Evolutionary conservation across 2,797 vertebrate genomes (phyloP).

Genomic region (Geotrypetes seraphini): DNA sequence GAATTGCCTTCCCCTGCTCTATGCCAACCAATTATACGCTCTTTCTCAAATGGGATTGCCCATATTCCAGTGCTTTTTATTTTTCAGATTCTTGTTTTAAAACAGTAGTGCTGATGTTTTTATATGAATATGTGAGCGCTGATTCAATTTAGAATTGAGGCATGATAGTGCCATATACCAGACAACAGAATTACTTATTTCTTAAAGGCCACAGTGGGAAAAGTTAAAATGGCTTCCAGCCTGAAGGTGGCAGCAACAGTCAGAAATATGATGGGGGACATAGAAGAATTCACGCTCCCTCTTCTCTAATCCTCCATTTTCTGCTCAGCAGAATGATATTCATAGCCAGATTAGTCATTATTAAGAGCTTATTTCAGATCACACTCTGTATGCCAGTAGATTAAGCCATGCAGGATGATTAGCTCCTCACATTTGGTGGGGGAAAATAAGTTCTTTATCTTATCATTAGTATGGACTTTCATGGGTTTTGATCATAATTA

Average conservation of each 20-base stretch:
- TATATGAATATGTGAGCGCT: no score
- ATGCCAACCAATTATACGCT: no score
- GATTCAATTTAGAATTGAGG: no score
- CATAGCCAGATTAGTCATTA: conserved; percentile 45
- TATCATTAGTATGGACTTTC: conserved; percentile 46
- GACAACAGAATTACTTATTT: no score
- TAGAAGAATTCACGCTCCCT: neutral
- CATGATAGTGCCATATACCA: no score
- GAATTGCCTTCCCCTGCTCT: no score
- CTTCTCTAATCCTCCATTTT: conserved; percentile 44
- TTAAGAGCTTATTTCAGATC: conserved; percentile 51
- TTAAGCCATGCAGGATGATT: conserved; percentile 45
- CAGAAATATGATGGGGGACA: conserved; percentile 4
- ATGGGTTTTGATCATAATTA: conserved; percentile 42
- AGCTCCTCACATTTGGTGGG: conserved; percentile 22
- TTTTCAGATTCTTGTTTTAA: no score
- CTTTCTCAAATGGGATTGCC: no score
- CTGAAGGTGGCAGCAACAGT: conserved; percentile 30
- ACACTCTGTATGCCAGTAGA: conserved; percentile 41
- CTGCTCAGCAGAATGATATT: conserved; percentile 36
- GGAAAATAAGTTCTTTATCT: conserved; percentile 43
- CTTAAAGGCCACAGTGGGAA: no score
- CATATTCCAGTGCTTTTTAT: no score
- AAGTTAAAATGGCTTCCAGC: neutral
- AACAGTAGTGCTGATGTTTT: no score